Base-by-base conservation (phyloP, 1,140 invertebrate species). In the Brachionus rotundiformis region DNA sequence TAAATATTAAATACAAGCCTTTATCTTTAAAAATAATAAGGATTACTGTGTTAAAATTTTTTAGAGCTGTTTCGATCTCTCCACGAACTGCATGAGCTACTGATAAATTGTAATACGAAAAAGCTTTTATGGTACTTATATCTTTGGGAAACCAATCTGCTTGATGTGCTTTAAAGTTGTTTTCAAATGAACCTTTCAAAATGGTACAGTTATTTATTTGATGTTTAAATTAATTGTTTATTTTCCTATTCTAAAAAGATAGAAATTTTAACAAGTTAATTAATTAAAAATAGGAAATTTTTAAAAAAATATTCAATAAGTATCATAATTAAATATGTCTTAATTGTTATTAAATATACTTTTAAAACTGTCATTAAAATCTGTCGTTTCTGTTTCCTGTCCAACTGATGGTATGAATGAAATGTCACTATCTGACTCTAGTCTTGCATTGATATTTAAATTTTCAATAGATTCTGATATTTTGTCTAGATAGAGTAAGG, bases 401-500 rank as follows among this genome's bases (percentile, higher is more conserved):
- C 83, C 83, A 73, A 85, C 84, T 11, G 87, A 87, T 75, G 89
- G 84, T 25, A 85, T 88, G 31, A 87, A 86, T 82, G 85, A 86
- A 36, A 92, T 87, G 85, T 92, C 90, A 71, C 88, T 89, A 2
- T 94, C 91, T 85, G 91, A 90, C 41, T 93, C 92, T 4, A 92
- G 93, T 79, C 19, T 54, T 23, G 76, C 31, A 63, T 79, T 79
- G 11, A 59, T 13, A 85, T 95, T 93, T 27, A 96, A 89, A 87
- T 94, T 92, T 82, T 93, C 91, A 19, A 95, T 90, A 2, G 94
- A 94, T 87, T 96, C 94, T 3, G 90, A 89, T 54, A 94, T 92
- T 89, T 92, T 91, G 85, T 95, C 93, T 85, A 95, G 87, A 76
- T 92, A 91, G 83, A 96, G 92, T n/a, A 94, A 87, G 49, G 94